These are phyloP conservation scores for Ovis aries DNA, from an alignment of 2,113 vertebrate species.

Conservation along the genomic window DNA sequence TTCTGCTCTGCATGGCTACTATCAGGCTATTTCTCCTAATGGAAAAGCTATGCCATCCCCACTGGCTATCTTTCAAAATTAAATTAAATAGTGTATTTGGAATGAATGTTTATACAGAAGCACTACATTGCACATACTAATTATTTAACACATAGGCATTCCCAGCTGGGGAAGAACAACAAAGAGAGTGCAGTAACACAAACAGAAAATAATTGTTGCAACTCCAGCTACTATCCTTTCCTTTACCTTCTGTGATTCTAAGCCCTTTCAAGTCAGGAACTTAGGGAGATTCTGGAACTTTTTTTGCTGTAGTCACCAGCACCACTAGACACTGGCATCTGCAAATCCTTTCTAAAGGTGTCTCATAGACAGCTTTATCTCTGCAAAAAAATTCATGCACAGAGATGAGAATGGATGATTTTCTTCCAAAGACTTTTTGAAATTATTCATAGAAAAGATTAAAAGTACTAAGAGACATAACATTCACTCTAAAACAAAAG, in stretches of 20 bases:
- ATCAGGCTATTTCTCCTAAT: neutral
- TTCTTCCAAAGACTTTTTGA: neutral
- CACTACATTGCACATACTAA: neutral
- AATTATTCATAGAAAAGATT: neutral
- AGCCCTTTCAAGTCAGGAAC: neutral
- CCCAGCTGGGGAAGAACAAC: neutral
- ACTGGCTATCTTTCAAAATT: neutral
- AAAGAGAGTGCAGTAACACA: neutral
- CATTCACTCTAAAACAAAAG: neutral
- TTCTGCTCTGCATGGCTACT: neutral
- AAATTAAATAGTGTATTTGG: neutral
- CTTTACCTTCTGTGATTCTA: neutral
- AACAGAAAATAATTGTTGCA: neutral
- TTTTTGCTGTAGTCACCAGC: neutral
- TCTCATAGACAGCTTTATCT: neutral
- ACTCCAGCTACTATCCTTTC: neutral
- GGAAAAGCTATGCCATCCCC: neutral
- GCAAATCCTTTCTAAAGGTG: neutral
- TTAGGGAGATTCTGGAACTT: neutral
- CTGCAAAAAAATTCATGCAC: neutral
- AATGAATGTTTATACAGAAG: neutral
- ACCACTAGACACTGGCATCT: neutral
- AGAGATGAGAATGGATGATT: neutral
- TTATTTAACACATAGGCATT: conserved; percentile 6
- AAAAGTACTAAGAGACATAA: neutral